These are phyloP conservation scores for Hoplostethus atlanticus DNA, from an alignment of 2,797 vertebrate genomes.

Conservation along the genomic window DNA sequence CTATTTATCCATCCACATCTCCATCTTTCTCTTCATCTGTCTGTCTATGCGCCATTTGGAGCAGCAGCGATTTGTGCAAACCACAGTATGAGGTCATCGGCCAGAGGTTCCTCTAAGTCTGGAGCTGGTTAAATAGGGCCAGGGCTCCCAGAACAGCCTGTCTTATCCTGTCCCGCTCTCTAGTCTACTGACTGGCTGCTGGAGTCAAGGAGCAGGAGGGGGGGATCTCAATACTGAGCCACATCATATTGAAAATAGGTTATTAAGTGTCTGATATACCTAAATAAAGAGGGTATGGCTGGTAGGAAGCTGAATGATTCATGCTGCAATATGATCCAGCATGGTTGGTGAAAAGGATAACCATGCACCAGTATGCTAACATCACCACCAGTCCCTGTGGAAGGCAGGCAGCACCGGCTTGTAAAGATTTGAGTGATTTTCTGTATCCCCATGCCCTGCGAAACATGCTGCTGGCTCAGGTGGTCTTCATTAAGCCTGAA, in stretches of 20 bases:
- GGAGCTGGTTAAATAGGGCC: constrained; percentile 79
- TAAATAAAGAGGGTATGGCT: constrained; percentile 18
- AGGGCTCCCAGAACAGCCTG: constrained; percentile 73
- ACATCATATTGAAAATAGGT: not conserved
- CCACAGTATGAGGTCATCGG: constrained; percentile 84
- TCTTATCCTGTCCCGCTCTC: constrained; percentile 69
- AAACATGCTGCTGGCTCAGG: constrained; percentile 80
- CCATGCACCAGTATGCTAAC: constrained; percentile 54
- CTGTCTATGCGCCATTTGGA: constrained; percentile 74
- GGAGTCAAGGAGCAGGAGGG: constrained; percentile 33
- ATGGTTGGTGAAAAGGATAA: constrained; percentile 40
- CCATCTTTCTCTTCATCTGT: constrained; percentile 57
- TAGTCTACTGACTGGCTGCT: constrained; percentile 43
- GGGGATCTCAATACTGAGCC: constrained; percentile 9
- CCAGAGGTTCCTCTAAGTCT: constrained; percentile 84
- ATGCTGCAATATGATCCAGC: constrained; percentile 31
- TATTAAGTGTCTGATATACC: constrained; percentile 5
- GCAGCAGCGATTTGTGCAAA: constrained; percentile 76
- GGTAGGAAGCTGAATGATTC: constrained; percentile 1
- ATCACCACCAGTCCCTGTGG: constrained; percentile 57
- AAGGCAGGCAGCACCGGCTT: constrained; percentile 68
- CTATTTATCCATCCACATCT: constrained; percentile 65
- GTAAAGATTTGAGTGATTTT: constrained; percentile 81
- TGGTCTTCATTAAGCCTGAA: constrained; percentile 82
- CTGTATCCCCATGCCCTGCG: constrained; percentile 70